Conservation (phyloP, 2,888 invertebrate genomes). For the Alloscopus bannaensis region DNA sequence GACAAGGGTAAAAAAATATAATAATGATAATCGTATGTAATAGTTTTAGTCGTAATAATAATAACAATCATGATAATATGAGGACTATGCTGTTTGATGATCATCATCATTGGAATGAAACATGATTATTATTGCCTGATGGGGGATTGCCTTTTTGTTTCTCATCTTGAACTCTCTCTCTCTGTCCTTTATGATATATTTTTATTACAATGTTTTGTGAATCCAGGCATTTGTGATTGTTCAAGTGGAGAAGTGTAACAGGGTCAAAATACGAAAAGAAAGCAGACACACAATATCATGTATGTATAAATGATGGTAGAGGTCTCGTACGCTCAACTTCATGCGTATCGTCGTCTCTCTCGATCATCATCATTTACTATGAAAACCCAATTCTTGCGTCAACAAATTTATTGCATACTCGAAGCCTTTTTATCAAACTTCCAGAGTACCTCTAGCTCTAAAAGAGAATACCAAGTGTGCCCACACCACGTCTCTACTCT, state of each 20-base stretch:
- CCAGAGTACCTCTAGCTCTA: neutral
- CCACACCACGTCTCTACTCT: no score
- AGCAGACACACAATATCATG: neutral
- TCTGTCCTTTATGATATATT: constrained; percentile 39
- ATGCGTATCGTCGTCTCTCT: neutral
- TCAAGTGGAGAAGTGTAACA: constrained; percentile 22
- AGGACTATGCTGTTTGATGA: constrained; percentile 61
- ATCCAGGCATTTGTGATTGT: constrained; percentile 5
- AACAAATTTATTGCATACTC: constrained; percentile 73
- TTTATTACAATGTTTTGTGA: constrained; percentile 38
- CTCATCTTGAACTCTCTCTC: constrained; percentile 51
- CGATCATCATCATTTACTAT: constrained; percentile 53
- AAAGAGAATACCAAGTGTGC: neutral
- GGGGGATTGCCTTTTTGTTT: constrained; percentile 64
- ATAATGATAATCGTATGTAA: constrained; percentile 49
- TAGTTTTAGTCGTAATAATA: constrained; percentile 58
- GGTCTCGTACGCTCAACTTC: neutral
- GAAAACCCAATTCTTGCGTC: constrained; percentile 67
- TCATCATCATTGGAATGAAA: constrained; percentile 64
- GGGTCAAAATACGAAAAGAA: constrained; percentile 28
- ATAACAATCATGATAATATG: constrained; percentile 58
- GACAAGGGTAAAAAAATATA: constrained; percentile 27
- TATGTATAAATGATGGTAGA: neutral
- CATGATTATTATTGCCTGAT: constrained; percentile 66
- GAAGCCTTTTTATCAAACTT: constrained; percentile 45